These are phyloP conservation scores for Beroe ovata DNA, from an alignment of 37 sponge, comb jelly and placozoan genomes.

Conservation along the genomic window DNA sequence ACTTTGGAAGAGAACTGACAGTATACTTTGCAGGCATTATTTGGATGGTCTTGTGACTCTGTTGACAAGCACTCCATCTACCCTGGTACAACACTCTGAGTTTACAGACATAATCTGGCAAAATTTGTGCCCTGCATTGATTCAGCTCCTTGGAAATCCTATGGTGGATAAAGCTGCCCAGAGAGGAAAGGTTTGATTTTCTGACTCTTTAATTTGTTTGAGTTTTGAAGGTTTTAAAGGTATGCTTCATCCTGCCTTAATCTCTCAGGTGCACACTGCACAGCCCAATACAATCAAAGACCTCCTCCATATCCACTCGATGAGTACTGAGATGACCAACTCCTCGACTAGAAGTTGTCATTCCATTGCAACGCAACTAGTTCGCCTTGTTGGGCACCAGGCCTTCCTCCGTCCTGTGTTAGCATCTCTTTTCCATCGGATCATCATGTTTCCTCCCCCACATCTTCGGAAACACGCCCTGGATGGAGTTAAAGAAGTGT, in stretches of 20 bases:
- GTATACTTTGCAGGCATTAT: slow-evolving; percentile 33
- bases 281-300: slow-evolving; percentile 59
- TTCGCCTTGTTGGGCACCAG: slow-evolving; percentile 22
- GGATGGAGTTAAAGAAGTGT: slow-evolving; percentile 50
- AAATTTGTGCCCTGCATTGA: slow-evolving; percentile 50
- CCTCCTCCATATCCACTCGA: slow-evolving; percentile 51
- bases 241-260: no score
- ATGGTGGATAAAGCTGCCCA: slow-evolving; percentile 62
- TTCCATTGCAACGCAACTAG: slow-evolving; percentile 49
- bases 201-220: no score
- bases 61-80: slow-evolving; percentile 11
- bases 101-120: slow-evolving; percentile 64
- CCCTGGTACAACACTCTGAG: not conserved
- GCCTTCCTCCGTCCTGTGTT: slow-evolving; percentile 68
- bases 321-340: slow-evolving; percentile 36
- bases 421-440: slow-evolving; percentile 46
- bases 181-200: slow-evolving; percentile 46
- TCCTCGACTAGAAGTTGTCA: slow-evolving; percentile 61
- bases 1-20: no score
- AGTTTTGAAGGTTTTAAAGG: no score
- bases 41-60: slow-evolving; percentile 54
- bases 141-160: slow-evolving; percentile 58
- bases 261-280: slow-evolving; percentile 53
- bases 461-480: slow-evolving; percentile 52
- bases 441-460: slow-evolving; percentile 67